Conservation (phyloP, 2,113 vertebrate species). For the Chaetodon trifascialis region DNA sequence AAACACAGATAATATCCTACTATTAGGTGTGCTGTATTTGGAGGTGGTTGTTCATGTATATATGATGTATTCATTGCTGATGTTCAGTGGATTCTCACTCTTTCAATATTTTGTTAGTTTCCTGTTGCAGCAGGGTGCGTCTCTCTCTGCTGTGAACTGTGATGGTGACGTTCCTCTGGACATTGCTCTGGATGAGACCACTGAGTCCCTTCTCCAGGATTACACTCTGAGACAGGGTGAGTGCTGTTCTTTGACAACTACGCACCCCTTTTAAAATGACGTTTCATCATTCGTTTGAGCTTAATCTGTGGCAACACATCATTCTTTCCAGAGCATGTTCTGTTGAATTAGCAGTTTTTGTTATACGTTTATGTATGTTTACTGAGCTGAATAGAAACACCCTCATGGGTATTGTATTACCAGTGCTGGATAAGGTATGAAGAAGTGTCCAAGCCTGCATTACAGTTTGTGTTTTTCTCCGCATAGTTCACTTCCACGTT, state of each 20-base stretch:
- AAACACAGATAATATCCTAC: conserved; percentile 12
- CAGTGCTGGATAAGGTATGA: neutral
- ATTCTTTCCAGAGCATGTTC: neutral
- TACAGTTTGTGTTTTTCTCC: neutral
- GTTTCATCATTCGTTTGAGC: neutral
- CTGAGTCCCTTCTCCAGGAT: conserved; percentile 91
- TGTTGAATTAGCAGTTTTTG: neutral
- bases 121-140: conserved; percentile 88
- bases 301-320: neutral
- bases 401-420: neutral
- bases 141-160: conserved; percentile 91
- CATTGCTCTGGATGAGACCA: conserved; percentile 93
- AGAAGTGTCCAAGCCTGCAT: neutral
- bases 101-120: conserved; percentile 80
- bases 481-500: neutral
- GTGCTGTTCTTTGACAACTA: neutral
- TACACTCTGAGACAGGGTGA: conserved; percentile 90
- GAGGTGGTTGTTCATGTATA: neutral
- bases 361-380: neutral
- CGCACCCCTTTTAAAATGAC: neutral
- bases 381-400: neutral
- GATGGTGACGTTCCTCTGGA: conserved; percentile 95
- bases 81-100: neutral
- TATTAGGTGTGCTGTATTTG: neutral
- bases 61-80: neutral